These are phyloP conservation scores for Ametastegia equiseti DNA, from an alignment of 2,888 invertebrate genomes.

Conservation along the genomic window DNA sequence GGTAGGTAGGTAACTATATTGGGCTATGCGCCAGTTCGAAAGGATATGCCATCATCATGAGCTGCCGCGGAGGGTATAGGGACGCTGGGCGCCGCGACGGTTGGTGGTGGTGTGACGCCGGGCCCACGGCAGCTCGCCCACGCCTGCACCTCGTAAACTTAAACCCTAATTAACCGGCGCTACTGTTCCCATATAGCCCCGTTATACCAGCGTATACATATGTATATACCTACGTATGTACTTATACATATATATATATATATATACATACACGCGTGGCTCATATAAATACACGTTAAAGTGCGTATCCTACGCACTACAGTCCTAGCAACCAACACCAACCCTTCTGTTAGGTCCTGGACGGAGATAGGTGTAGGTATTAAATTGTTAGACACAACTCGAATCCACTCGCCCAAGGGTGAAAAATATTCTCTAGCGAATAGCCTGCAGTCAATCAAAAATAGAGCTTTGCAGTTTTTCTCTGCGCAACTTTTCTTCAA, in stretches of 20 bases:
- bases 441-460: neutral
- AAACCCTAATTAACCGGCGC: constrained; percentile 76
- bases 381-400: neutral
- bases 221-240: neutral
- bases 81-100: constrained; percentile 51
- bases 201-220: constrained; percentile 29
- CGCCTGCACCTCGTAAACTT: constrained; percentile 77
- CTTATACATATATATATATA: neutral
- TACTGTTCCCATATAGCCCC: constrained; percentile 70
- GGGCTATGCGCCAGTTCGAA: neutral
- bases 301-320: constrained; percentile 10
- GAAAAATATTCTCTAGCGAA: neutral
- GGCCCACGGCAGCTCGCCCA: constrained; percentile 54
- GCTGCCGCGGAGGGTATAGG: too few relatives aligned
- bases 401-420: too few relatives aligned
- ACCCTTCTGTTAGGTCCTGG: neutral
- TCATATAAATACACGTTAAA: constrained; percentile 17
- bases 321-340: neutral
- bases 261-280: neutral
- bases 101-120: constrained; percentile 26
- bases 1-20: neutral
- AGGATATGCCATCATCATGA: constrained; percentile 39
- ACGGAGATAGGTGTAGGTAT: neutral
- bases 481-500: neutral
- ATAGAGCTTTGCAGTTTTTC: too few relatives aligned